Base-by-base conservation (phyloP, 1,140 invertebrate species). In the Campoletis sonorensis region DNA sequence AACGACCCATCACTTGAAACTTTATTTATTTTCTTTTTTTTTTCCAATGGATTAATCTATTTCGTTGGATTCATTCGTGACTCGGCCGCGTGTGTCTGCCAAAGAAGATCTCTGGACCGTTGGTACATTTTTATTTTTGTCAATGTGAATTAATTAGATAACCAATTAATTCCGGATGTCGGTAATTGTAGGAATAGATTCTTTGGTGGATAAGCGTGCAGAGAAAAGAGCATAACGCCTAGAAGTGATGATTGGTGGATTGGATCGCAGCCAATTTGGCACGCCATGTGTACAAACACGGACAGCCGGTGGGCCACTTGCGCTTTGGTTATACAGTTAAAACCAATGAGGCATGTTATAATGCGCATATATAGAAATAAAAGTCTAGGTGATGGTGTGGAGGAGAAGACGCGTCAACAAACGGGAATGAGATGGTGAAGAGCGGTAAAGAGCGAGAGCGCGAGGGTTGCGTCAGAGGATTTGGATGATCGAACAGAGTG, bases 241-340 rank as follows among this genome's bases (percentile, higher is more conserved):
- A 45, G 40, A 45, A 45, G 30, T 70, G 18, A 70, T 70, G 13
- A 33, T 70, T n/a, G 13, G 11, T 23, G 21, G 4, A 64, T 64
- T 83, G 68, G 79, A 49, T 79, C 67, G 23, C 23, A 68, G 70
- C 70, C 76, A 70, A 79, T 72, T 64, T 71, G 67, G 51, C 78
- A 77, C 79, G 80, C 72, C 84, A 85, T 85, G 84, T 85, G 84
- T 85, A 85, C 84, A 85, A 85, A 85, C 84, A 85, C 73, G 79
- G 84, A 85, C 84, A 85, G 84, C 80, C 82, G 82, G 84, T 83
- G 49, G 64, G 37, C 26, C 21, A 68, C 76, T 33, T 77, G 76
- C 26, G 73, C 75, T 67, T 73, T 37, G n/a, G 16, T 64, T n/a
- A 23, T 40, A 54, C 49, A 21, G 54, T 51, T 45, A n/a, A 82